These are phyloP conservation scores for Rhagonycha fulva DNA, from an alignment of 2,888 invertebrate species.

Conservation along the genomic window DNA sequence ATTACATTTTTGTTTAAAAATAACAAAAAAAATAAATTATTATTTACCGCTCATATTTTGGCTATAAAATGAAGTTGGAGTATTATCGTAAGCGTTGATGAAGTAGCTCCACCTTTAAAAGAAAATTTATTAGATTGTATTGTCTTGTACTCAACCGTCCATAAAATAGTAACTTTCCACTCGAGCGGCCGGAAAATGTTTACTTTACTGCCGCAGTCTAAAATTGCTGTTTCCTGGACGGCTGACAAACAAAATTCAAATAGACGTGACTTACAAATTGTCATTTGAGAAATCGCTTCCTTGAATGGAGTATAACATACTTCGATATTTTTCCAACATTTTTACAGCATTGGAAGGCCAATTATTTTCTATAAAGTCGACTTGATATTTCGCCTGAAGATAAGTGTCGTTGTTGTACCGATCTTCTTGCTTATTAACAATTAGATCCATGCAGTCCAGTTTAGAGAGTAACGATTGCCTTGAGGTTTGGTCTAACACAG, in stretches of 20 bases:
- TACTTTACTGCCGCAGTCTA: no score
- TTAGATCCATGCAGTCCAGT: slow-evolving; percentile 25
- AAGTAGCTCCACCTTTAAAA: slow-evolving; percentile 35
- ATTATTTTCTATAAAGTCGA: not conserved
- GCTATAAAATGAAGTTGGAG: slow-evolving; percentile 34
- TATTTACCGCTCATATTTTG: slow-evolving; percentile 33
- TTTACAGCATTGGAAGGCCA: slow-evolving; percentile 15
- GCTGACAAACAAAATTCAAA: not conserved
- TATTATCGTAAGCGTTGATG: slow-evolving; percentile 24
- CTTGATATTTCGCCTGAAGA: slow-evolving; percentile 14
- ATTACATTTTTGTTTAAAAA: not conserved
- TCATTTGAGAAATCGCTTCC: slow-evolving; percentile 6
- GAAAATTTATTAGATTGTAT: not conserved
- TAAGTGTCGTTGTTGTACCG: slow-evolving; percentile 8
- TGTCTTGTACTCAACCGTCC: no score
- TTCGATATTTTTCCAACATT: slow-evolving; percentile 9
- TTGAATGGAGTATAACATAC: slow-evolving; percentile 2
- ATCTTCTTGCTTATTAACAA: slow-evolving; percentile 19
- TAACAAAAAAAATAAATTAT: not conserved
- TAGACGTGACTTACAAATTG: slow-evolving; percentile 15
- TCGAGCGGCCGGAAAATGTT: no score
- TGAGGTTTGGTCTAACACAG: slow-evolving; percentile 28
- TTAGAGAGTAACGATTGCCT: slow-evolving; percentile 18
- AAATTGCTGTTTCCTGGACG: no score
- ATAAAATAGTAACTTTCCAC: no score